Evolutionary conservation across 2,113 vertebrate species (phyloP), one percentile per base, ranked within the genome.

Genomic region (Indri indri): DNA sequence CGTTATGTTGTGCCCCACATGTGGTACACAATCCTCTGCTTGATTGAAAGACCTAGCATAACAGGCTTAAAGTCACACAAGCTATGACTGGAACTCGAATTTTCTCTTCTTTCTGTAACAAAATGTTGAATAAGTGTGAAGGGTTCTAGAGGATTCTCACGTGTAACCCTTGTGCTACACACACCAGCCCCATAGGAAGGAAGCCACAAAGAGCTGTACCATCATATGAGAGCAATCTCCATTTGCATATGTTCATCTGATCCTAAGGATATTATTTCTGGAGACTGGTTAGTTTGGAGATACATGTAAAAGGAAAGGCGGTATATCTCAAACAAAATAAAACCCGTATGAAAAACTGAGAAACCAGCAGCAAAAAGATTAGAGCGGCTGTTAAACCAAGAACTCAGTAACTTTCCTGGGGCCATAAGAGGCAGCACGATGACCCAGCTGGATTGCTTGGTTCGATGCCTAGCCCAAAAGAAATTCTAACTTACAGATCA

Each of bases 211-310:
- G 63, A 82, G 57, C 65, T 90, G 5, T 84, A 71, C 91, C 92
- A 70, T 77, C 50, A 85, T 61, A 88, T 79, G 88, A 93, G 42
- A 85, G n/a, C 63, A 92, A 68, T 74, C 94, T 96, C 95, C 45
- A 52, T 65, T 59, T 94, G 90, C 85, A 11, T 74, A 83, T n/a
- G 77, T 52, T 80, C 92, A 95, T 74, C 79, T 91, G 59, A 94
- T 20, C 77, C 89, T 92, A 84, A 91, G 30, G 22, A 92, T 92
- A 82, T 66, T 91, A 91, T 87, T 95, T 96, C 90, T 93, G 40
- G 45, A 82, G 63, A 94, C 10, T 71, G 47, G 59, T 50, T 90
- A 92, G 96, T 89, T 61, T 89, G 52, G 27, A 92, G 81, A 50
- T 77, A 50, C 76, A 57, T 47, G 12, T 88, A 32, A 96, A 92